These are phyloP conservation scores for Zaprionus taronus DNA, from an alignment of 1,140 invertebrate genomes.

Conservation along the genomic window DNA sequence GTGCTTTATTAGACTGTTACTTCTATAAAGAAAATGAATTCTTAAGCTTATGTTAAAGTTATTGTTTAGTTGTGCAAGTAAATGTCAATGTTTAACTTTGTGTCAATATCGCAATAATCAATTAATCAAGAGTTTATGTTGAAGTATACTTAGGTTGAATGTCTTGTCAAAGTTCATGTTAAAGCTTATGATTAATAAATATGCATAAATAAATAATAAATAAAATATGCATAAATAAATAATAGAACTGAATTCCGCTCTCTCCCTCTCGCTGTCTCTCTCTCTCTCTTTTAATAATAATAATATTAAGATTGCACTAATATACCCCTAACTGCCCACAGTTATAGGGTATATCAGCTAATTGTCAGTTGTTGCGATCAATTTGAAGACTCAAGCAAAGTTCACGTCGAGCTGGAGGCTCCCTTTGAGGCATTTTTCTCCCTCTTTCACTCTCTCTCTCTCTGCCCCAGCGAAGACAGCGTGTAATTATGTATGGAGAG, in stretches of 20 bases:
- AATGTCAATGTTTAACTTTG: neutral
- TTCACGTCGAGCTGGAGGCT: constrained; percentile 23
- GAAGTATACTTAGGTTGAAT: no score
- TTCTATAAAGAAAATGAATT: neutral
- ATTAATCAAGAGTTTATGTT: no score
- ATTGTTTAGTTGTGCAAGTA: neutral
- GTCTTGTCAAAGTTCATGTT: neutral
- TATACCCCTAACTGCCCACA: neutral
- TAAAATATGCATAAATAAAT: neutral
- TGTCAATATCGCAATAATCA: no score
- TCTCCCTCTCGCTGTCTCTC: neutral
- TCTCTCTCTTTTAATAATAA: neutral
- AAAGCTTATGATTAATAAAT: no score
- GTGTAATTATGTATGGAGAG: constrained; percentile 2
- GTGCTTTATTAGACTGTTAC: neutral
- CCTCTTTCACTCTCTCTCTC: neutral
- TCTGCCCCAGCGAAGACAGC: neutral
- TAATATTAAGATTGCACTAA: neutral
- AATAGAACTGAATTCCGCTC: neutral
- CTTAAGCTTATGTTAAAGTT: neutral
- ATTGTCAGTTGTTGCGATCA: constrained; percentile 37
- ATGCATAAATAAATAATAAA: neutral
- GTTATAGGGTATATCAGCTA: constrained; percentile 8
- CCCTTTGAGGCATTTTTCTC: constrained; percentile 8
- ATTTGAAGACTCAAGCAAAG: constrained; percentile 28